Evolutionary conservation across 2,888 invertebrate genomes (phyloP).

Genomic region (Caenorhabditis sp.): DNA sequence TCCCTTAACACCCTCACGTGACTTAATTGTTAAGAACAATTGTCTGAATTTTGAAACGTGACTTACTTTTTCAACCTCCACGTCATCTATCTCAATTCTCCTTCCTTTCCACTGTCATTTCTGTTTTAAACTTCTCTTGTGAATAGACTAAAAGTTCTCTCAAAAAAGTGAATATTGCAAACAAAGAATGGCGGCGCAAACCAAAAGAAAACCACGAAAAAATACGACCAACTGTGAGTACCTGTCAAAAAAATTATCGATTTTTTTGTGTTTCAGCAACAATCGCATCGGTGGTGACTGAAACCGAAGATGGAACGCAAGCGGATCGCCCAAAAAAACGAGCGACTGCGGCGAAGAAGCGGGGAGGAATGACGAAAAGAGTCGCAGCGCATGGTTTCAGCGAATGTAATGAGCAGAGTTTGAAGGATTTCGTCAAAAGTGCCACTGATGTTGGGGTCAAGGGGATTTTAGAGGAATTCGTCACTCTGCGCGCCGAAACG

Average conservation of each 20-base stretch:
- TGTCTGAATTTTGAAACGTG: background rate
- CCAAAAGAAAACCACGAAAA: constrained; percentile 2
- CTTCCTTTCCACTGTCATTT: background rate
- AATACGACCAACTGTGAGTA: background rate
- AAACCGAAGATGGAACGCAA: constrained; percentile 33
- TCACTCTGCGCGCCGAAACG: constrained; percentile 28
- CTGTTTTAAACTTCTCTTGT: too few species aligned
- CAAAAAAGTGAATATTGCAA: background rate
- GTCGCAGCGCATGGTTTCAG: background rate
- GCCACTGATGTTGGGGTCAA: constrained; percentile 24
- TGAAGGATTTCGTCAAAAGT: constrained; percentile 28
- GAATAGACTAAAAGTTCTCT: background rate
- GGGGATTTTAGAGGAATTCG: constrained; percentile 36
- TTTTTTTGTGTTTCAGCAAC: background rate
- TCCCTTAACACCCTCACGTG: too few species aligned
- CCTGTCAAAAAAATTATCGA: background rate
- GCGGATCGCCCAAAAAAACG: constrained; percentile 36
- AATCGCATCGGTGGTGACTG: background rate
- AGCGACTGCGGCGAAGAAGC: constrained; percentile 5
- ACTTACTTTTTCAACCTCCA: background rate
- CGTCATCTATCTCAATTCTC: background rate
- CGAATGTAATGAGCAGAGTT: constrained; percentile 20
- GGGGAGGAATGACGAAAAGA: background rate
- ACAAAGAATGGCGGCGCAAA: constrained; percentile 1
- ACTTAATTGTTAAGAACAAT: background rate